phyloP scores from a whole-genome alignment of 2,797 vertebrate species.

The Sphenodon punctatus region DNA sequence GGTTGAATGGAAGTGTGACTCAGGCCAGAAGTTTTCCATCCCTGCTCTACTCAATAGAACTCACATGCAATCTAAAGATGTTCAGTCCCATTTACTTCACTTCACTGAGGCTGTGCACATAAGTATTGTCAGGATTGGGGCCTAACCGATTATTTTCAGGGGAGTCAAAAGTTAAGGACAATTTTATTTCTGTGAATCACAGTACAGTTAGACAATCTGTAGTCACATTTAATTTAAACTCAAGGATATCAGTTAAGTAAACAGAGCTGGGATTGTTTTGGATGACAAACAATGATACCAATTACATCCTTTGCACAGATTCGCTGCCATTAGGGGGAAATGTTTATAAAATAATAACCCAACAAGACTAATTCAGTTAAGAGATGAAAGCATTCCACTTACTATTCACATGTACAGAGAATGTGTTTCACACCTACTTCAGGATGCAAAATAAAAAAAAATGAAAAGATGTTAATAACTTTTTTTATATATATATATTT shows the following conservation, averaged over 20 bases:
- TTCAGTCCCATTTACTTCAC: no score
- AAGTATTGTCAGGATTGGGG: neutral
- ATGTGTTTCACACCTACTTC: neutral
- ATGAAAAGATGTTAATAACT: neutral
- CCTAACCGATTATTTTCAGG: neutral
- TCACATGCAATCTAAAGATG: no score
- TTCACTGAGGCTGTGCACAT: neutral
- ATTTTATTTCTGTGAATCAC: neutral
- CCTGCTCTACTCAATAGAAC: no score
- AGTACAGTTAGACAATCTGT: neutral
- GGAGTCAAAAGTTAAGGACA: neutral
- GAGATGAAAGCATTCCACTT: slow-evolving; percentile 1
- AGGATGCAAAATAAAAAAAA: neutral
- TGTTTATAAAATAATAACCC: slow-evolving; percentile 5
- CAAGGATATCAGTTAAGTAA: neutral
- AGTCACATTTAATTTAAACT: neutral
- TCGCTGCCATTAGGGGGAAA: neutral
- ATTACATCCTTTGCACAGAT: neutral
- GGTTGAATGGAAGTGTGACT: no score
- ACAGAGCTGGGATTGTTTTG: neutral
- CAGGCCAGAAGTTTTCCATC: no score
- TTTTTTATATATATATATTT: no score
- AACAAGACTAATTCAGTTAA: slow-evolving; percentile 9
- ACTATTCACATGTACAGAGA: neutral
- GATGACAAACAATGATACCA: neutral